Evolutionary conservation across 2,888 invertebrate genomes (phyloP).

Genomic region (Eristalinus sepulchralis): DNA sequence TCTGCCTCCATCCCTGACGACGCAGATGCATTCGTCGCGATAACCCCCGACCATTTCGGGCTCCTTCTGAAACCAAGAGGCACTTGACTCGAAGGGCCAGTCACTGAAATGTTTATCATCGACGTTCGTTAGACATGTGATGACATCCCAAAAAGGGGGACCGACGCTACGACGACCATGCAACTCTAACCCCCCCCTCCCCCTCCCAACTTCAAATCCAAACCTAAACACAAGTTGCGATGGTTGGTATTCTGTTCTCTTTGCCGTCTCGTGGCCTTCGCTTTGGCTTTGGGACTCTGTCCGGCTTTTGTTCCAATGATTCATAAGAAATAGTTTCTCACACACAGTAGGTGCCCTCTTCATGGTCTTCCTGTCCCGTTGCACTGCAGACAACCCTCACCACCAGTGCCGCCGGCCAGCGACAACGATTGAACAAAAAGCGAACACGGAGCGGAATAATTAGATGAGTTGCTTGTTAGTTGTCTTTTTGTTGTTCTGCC

Average conservation of each 20-base stretch:
- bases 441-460: slow-evolving; percentile 7
- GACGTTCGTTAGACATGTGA: slow-evolving; percentile 15
- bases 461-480: slow-evolving; percentile 14
- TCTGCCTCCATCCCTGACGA: neutral
- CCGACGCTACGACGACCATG: neutral
- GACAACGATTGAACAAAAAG: neutral
- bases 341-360: slow-evolving; percentile 53
- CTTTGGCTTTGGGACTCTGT: slow-evolving; percentile 7
- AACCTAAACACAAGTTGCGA: slow-evolving; percentile 26
- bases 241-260: slow-evolving; percentile 23
- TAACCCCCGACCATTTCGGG: slow-evolving; percentile 13
- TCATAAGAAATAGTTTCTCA: slow-evolving; percentile 45
- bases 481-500: neutral
- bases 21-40: slow-evolving; percentile 25
- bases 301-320: slow-evolving; percentile 10
- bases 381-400: neutral
- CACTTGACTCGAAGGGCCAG: slow-evolving; percentile 37
- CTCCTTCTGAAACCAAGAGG: neutral
- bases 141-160: slow-evolving; percentile 4
- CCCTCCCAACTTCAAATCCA: neutral
- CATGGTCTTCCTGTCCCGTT: slow-evolving; percentile 18
- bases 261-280: slow-evolving; percentile 3
- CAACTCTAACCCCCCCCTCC: neutral
- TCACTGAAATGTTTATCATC: slow-evolving; percentile 29
- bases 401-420: neutral